A percentile compares a stretch with the other conserved stretches of the same genome.
Conservation (phyloP, 2,113 vertebrate species). For the Mobula hypostoma region DNA sequence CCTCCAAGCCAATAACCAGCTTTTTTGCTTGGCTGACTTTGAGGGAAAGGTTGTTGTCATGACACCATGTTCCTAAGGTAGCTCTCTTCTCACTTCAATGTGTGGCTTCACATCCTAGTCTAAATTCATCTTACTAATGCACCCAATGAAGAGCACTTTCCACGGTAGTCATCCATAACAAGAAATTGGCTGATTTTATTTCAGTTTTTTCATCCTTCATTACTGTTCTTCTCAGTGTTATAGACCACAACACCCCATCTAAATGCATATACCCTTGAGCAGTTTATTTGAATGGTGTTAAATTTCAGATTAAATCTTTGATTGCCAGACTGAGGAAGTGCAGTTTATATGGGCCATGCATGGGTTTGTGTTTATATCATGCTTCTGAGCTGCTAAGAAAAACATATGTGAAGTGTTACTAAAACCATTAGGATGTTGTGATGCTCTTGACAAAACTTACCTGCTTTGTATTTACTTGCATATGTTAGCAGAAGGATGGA, state of each 20-base stretch:
- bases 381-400: no score
- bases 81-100: neutral
- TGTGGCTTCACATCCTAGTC: neutral
- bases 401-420: no score
- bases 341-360: neutral
- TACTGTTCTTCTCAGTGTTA: neutral
- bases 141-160: neutral
- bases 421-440: no score
- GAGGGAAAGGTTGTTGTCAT: no score
- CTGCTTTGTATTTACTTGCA: no score
- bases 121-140: neutral
- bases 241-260: neutral
- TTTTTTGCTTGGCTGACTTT: no score
- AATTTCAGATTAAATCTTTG: neutral
- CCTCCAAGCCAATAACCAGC: no score
- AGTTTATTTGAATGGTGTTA: neutral
- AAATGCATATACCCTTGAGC: neutral
- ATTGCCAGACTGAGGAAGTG: neutral
- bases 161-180: neutral
- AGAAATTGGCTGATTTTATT: neutral
- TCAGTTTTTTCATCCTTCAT: neutral
- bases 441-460: neutral
- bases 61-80: no score
- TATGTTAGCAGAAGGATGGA: neutral
- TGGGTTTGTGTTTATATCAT: neutral